Conservation (phyloP, 2,888 invertebrate genomes). For the Diplazon laetatorius region DNA sequence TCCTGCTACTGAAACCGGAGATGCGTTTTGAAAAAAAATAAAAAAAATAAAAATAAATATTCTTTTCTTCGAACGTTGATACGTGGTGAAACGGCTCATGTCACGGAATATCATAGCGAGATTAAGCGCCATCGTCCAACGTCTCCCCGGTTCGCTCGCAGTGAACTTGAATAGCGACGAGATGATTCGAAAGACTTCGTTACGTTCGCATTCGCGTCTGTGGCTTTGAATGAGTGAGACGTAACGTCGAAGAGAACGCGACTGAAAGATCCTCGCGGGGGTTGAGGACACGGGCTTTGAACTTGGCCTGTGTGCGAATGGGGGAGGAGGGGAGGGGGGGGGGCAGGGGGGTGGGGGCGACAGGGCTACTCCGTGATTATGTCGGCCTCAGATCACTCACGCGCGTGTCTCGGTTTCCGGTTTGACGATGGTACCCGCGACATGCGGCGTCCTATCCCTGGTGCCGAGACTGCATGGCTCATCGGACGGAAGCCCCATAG, state of each 20-base stretch:
- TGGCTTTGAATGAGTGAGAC: slow-evolving; percentile 22
- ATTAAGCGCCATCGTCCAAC: slow-evolving; percentile 64
- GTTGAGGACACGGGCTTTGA: slow-evolving; percentile 72
- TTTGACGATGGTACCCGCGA: slow-evolving; percentile 46
- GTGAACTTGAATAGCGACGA: slow-evolving; percentile 62
- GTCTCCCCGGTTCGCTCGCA: slow-evolving; percentile 1
- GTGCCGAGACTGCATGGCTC: no score
- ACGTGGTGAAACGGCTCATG: slow-evolving; percentile 70
- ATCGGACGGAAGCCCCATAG: neutral
- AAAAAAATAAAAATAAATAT: no score
- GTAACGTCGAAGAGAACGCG: slow-evolving; percentile 48
- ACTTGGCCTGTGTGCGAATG: slow-evolving; percentile 68
- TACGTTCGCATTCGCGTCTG: slow-evolving; percentile 18
- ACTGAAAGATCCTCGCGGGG: slow-evolving; percentile 37
- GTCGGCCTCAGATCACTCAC: slow-evolving; percentile 44
- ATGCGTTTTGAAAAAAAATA: no score
- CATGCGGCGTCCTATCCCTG: neutral
- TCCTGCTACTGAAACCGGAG: slow-evolving; percentile 40
- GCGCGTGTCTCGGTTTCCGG: slow-evolving; percentile 64
- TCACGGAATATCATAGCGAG: slow-evolving; percentile 71
- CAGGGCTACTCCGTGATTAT: slow-evolving; percentile 38
- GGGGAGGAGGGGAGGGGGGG: no score
- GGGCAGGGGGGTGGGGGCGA: no score
- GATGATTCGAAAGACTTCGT: slow-evolving; percentile 42
- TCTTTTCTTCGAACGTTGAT: slow-evolving; percentile 68